These are phyloP conservation scores for Drosophila willistoni DNA, from an alignment of 1,140 invertebrate genomes.

Conservation along the genomic window DNA sequence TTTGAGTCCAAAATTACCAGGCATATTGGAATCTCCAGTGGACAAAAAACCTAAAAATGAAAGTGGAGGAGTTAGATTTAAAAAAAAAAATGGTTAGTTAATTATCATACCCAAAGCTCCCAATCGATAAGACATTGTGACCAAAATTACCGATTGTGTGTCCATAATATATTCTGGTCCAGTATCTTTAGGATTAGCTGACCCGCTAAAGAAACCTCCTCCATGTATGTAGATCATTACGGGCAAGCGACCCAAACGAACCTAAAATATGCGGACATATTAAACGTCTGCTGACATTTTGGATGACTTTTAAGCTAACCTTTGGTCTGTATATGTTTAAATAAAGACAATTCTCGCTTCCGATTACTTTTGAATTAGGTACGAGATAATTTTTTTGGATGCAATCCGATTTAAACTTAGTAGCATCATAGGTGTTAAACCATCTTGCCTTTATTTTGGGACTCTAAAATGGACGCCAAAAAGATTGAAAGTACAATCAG, in stretches of 20 bases:
- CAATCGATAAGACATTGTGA: constrained; percentile 64
- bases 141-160: constrained; percentile 58
- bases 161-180: constrained; percentile 83
- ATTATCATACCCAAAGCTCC: constrained; percentile 52
- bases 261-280: constrained; percentile 16
- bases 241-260: constrained; percentile 43
- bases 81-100: too few relatives aligned
- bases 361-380: constrained; percentile 51
- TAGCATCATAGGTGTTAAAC: constrained; percentile 51
- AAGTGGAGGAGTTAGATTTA: neutral
- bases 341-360: constrained; percentile 86
- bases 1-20: constrained; percentile 86
- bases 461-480: constrained; percentile 43
- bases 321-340: constrained; percentile 86
- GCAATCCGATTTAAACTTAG: constrained; percentile 47
- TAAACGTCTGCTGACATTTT: neutral
- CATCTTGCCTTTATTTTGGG: constrained; percentile 53
- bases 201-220: constrained; percentile 82
- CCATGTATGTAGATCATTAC: constrained; percentile 83
- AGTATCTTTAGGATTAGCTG: constrained; percentile 45
- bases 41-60: constrained; percentile 65
- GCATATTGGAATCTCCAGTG: constrained; percentile 63
- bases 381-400: constrained; percentile 72
- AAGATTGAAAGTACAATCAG: too few relatives aligned
- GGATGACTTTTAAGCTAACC: constrained; percentile 64